These are phyloP conservation scores for Danaus melanippus DNA, from an alignment of 1,140 invertebrate species.

Conservation along the genomic window DNA sequence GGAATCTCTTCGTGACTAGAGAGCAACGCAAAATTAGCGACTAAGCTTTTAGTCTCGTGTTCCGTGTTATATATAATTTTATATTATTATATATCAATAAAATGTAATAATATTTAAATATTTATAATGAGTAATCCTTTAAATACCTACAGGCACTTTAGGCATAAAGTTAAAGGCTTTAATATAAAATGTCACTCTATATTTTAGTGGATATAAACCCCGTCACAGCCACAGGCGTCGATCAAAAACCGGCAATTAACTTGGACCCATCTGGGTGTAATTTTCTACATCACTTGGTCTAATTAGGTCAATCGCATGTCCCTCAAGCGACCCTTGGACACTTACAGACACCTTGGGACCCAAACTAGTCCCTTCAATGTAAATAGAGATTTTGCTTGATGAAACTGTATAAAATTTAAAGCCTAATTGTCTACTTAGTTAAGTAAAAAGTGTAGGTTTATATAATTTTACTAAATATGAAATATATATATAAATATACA, in stretches of 20 bases:
- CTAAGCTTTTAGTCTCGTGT: neutral
- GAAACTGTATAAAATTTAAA: slow-evolving; percentile 16
- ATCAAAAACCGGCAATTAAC: slow-evolving; percentile 33
- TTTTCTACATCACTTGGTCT: slow-evolving; percentile 56
- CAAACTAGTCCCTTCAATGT: slow-evolving; percentile 23
- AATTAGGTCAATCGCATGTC: slow-evolving; percentile 51
- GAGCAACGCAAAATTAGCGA: slow-evolving; percentile 1
- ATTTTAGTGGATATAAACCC: too few species aligned
- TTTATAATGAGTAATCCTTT: too few species aligned
- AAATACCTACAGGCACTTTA: too few species aligned
- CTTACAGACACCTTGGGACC: slow-evolving; percentile 27
- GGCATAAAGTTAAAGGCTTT: too few species aligned
- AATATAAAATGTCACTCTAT: too few species aligned
- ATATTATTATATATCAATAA: too few species aligned
- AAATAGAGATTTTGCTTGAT: slow-evolving; percentile 20
- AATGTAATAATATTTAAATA: too few species aligned
- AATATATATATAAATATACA: too few species aligned
- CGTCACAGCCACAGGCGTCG: slow-evolving; percentile 2
- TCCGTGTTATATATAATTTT: too few species aligned
- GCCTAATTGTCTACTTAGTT: too few species aligned
- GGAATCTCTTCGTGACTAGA: slow-evolving; percentile 4
- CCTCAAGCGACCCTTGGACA: slow-evolving; percentile 28
- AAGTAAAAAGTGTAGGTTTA: too few species aligned
- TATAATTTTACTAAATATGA: too few species aligned
- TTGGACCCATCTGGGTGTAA: slow-evolving; percentile 40